Conservation (phyloP, 2,797 vertebrate species). For the Anabacerthia variegaticeps region DNA sequence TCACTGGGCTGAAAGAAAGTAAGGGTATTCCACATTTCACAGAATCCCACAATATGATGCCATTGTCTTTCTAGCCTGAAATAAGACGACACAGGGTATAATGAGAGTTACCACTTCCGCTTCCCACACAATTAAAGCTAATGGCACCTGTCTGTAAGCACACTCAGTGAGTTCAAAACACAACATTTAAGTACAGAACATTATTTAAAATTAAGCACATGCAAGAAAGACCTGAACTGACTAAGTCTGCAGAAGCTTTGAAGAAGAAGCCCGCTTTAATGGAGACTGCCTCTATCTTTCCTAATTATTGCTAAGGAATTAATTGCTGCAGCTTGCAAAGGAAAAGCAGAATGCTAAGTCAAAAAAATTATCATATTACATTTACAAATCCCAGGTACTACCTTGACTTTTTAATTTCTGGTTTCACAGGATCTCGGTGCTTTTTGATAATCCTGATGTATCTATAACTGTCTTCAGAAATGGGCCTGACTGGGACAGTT, state of each 20-base stretch:
- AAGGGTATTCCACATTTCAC: neutral
- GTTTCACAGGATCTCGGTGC: neutral
- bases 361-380: neutral
- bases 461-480: neutral
- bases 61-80: neutral
- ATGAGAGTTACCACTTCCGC: neutral
- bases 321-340: neutral
- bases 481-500: neutral
- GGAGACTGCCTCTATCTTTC: neutral
- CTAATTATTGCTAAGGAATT: neutral
- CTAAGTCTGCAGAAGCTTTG: neutral
- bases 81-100: neutral
- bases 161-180: neutral
- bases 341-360: neutral
- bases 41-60: neutral
- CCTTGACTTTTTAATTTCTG: neutral
- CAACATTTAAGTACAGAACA: neutral
- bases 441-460: neutral
- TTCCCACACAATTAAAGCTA: neutral
- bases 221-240: neutral
- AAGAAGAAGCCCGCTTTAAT: neutral
- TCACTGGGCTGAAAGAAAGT: neutral
- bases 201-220: neutral
- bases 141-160: neutral
- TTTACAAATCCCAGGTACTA: neutral